Conservation (phyloP, 2,113 vertebrate species). For the Morone saxatilis region DNA sequence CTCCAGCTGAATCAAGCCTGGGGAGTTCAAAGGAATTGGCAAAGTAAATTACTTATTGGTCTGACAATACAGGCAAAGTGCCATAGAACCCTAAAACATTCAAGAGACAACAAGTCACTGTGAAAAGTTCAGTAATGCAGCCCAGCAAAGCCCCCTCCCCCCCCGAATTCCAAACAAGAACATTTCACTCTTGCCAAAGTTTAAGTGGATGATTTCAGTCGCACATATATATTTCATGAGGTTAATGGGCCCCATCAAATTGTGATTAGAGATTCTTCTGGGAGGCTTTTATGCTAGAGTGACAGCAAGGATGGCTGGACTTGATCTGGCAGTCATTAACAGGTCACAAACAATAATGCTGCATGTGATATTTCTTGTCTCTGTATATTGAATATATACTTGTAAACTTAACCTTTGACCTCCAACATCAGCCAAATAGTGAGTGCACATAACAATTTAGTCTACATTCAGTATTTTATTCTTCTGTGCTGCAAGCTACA, state of each 20-base stretch:
- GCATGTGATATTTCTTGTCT: constrained; percentile 31
- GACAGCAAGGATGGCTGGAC: constrained; percentile 50
- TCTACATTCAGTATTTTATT: constrained; percentile 15
- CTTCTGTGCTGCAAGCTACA: not conserved
- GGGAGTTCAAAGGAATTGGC: constrained; percentile 36
- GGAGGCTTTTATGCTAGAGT: constrained; percentile 68
- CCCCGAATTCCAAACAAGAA: constrained; percentile 68
- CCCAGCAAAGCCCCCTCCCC: constrained; percentile 26
- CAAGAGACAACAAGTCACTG: constrained; percentile 54
- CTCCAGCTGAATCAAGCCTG: constrained; percentile 38
- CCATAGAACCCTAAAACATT: constrained; percentile 69
- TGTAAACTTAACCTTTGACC: constrained; percentile 39
- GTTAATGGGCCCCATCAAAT: constrained; percentile 77
- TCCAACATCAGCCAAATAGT: constrained; percentile 1
- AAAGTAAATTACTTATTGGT: constrained; percentile 60
- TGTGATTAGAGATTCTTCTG: constrained; percentile 77
- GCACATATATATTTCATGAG: constrained; percentile 82
- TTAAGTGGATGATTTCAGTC: constrained; percentile 81
- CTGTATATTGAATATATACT: constrained; percentile 5
- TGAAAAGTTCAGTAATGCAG: constrained; percentile 63
- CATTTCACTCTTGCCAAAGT: constrained; percentile 78
- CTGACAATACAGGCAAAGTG: constrained; percentile 72
- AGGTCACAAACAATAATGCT: constrained; percentile 61
- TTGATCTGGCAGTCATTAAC: constrained; percentile 62
- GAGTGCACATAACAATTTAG: not conserved